Percentiles rank a stretch among this genome's conserved stretches.
phyloP scores from a whole-genome alignment of 2,888 invertebrate genomes.

The Drosophila eohydei region DNA sequence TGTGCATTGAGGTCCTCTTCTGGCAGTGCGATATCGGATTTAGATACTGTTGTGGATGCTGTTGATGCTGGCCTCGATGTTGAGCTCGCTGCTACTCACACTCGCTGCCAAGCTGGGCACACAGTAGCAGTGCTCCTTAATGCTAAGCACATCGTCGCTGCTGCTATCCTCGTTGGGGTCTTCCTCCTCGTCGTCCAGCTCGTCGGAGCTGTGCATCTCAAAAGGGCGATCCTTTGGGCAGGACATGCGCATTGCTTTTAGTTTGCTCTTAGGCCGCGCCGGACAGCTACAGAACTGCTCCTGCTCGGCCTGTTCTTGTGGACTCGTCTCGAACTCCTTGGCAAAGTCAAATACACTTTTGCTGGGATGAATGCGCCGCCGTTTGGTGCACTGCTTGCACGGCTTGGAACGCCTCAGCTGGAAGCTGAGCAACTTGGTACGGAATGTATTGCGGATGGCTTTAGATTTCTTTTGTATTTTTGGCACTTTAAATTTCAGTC shows the following conservation, averaged over 20 bases:
- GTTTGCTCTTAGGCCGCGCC: constrained; percentile 10
- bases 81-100: constrained; percentile 80
- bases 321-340: constrained; percentile 77
- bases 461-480: constrained; percentile 84
- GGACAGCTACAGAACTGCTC: constrained; percentile 83
- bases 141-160: constrained; percentile 81
- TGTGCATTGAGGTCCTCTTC: constrained; percentile 18
- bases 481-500: constrained; percentile 83
- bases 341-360: constrained; percentile 83
- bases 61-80: constrained; percentile 28
- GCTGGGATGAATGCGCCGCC: constrained; percentile 83
- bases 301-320: constrained; percentile 14
- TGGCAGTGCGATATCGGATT: constrained; percentile 31
- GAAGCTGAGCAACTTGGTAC: constrained; percentile 82
- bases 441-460: constrained; percentile 84
- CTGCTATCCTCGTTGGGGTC: constrained; percentile 69
- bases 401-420: constrained; percentile 79
- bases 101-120: constrained; percentile 83
- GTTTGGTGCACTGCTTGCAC: constrained; percentile 83
- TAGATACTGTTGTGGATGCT: constrained; percentile 46
- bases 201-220: constrained; percentile 62
- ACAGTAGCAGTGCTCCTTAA: constrained; percentile 84
- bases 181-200: constrained; percentile 56
- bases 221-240: constrained; percentile 52
- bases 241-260: constrained; percentile 44